Conservation (phyloP, 2,888 invertebrate genomes). For the Sminthurides aquaticus region DNA sequence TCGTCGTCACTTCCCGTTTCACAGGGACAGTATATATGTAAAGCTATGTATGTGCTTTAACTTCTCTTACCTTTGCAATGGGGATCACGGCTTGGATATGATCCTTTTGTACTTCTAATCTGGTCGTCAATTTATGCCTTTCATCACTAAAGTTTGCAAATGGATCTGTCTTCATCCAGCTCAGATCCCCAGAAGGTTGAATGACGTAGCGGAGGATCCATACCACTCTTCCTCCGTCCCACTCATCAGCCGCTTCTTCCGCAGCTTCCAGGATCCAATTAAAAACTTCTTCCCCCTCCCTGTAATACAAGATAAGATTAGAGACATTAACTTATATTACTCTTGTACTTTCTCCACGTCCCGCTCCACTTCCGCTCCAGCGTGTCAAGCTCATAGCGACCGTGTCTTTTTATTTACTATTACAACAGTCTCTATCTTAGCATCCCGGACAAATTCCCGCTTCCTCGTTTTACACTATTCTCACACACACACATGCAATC, state of each 20-base stretch:
- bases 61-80: slow-evolving; percentile 74
- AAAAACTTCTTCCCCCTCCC: slow-evolving; percentile 67
- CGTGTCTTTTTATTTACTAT: neutral
- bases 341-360: neutral
- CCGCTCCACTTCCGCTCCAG: no score
- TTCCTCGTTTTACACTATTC: neutral
- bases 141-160: slow-evolving; percentile 47
- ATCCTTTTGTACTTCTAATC: slow-evolving; percentile 84
- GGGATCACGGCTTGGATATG: slow-evolving; percentile 88
- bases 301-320: slow-evolving; percentile 24
- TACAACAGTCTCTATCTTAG: neutral
- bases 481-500: neutral
- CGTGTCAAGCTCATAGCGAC: no score
- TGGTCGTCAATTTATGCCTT: slow-evolving; percentile 63
- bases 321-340: neutral
- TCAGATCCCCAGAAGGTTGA: slow-evolving; percentile 41
- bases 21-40: neutral
- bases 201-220: slow-evolving; percentile 71
- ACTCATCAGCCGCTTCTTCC: slow-evolving; percentile 65
- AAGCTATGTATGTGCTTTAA: neutral
- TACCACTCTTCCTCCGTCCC: slow-evolving; percentile 75
- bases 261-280: slow-evolving; percentile 82
- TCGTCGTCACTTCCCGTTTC: neutral
- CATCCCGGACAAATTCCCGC: neutral
- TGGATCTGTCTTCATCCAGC: slow-evolving; percentile 47